These are phyloP conservation scores for Vidua macroura DNA, from an alignment of 2,113 vertebrate species.

Conservation along the genomic window DNA sequence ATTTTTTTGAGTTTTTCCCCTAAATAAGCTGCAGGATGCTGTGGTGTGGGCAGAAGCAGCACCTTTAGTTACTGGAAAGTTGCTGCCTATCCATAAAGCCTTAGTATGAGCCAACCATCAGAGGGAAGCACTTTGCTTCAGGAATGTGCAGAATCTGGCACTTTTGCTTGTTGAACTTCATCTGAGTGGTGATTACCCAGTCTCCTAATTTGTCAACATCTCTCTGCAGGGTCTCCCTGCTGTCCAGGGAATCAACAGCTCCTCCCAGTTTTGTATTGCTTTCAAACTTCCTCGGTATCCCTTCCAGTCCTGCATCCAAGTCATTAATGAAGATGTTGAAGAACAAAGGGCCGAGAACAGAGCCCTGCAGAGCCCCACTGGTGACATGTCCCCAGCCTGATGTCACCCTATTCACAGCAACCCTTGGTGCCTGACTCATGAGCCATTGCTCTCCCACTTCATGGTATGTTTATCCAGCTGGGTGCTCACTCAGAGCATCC, in stretches of 20 bases:
- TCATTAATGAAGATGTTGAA: neutral
- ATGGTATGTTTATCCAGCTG: neutral
- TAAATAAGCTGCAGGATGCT: neutral
- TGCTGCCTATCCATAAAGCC: neutral
- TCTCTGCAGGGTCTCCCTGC: neutral
- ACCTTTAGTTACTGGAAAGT: neutral
- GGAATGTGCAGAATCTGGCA: neutral
- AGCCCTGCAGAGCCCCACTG: neutral
- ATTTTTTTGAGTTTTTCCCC: neutral
- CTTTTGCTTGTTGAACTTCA: neutral
- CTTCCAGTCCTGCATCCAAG: neutral
- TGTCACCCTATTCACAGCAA: neutral
- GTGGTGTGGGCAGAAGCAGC: neutral
- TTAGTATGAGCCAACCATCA: neutral
- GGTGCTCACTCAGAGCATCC: neutral
- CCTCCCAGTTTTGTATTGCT: neutral
- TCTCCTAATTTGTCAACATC: too few species aligned
- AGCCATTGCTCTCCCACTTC: neutral
- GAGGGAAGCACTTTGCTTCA: neutral
- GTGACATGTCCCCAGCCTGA: neutral
- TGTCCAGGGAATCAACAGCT: neutral
- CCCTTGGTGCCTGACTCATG: neutral
- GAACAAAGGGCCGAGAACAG: neutral
- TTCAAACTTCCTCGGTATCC: neutral
- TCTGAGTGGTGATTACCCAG: neutral